Base-by-base conservation (phyloP, 2,797 vertebrate genomes). In the Lophotriccus pileatus region DNA sequence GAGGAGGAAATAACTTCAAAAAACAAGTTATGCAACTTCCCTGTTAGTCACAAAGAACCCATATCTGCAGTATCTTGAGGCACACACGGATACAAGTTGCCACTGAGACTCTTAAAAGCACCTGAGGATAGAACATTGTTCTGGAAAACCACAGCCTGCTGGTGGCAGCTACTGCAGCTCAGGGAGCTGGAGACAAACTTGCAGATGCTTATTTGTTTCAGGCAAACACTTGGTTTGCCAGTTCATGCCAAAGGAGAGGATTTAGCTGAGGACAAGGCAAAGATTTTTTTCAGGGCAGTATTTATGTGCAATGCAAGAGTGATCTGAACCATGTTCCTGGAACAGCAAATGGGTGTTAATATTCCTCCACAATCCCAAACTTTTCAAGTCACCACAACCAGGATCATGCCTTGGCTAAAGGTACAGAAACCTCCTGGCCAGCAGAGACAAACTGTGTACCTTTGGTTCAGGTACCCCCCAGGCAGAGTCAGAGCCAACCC, bases 1-100 rank as follows among this genome's bases (percentile, higher is more conserved):
- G 18, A 77, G n/a, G 44, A 93, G 58, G 72, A 95, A 93, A 59
- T n/a, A 84, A 79, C 34, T 77, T 67, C 52, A 69, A 73, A 88
- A 94, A 94, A 68, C 39, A 63, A 60, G 32, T 86, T 89, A 59
- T 49, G 68, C 92, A 92, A 67, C 75, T 69, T 49, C 44, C 22
- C 66, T 24, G 10, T 69, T 84, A 76, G 74, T 82, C 94, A 96
- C 34, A 84, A 70, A 63, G 52, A 92, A 86, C 75, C 15, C 1
- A 0, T n/a, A 87, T 74, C 41, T 67, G 44, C 52, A 62, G 5
- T 34, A 82, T 49, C 70, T 56, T 28, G 13, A 63, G 64, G 47
- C 56, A 87, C 1, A 2, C 50, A 67, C 4, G 17, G 44, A 50
- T 58, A 70, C 34, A 84, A 89, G n/a, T 43, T 74, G 63, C 77